Base-by-base conservation (phyloP, 2,888 invertebrate genomes). In the Aphodius granarius region DNA sequence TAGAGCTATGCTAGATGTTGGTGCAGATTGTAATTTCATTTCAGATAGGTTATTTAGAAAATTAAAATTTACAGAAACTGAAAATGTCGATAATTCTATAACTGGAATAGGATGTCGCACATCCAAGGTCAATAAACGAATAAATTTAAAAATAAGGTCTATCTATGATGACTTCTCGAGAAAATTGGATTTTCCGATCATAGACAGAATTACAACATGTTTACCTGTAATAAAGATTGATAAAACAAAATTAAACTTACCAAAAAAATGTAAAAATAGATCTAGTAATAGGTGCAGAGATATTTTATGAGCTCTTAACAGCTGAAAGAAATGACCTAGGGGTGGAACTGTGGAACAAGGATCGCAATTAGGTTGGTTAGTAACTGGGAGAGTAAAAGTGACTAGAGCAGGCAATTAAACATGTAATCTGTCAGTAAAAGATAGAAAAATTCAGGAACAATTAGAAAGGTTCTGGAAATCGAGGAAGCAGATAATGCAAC, bases 331-430 rank as follows among this genome's bases (percentile, higher is more conserved):
- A 77, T 15, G 63, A 62, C 19, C n/a, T 77, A 74, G 75, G 73
- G 20, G 71, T 22, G 9, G n/a, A 0, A 71, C 68, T 15, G 72
- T 72, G 2, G 71, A 78, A 15, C 77, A 77, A 66, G 66, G 79
- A 22, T 76, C 77, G 3, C 20, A 72, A 19, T 72, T 78, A 23
- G 80, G 78, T 15, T 80, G 76, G 76, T 64, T 79, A 66, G 63
- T 80, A 19, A 71, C 78, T 15, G 79, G 79, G 18, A 71, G 20
- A 9, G 63, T 79, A 19, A 68, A 23, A n/a, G n/a, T n/a, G n/a
- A n/a, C n/a, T n/a, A n/a, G n/a, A n/a, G n/a, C n/a, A n/a, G n/a
- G n/a, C n/a, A n/a, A n/a, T n/a, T n/a, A n/a, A n/a, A n/a, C n/a
- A n/a, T n/a, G n/a, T n/a, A n/a, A n/a, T n/a, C n/a, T n/a, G n/a